Percentiles rank a stretch among this genome's conserved stretches.
Evolutionary conservation across 2,888 invertebrate species (phyloP).

Genomic region (Chouioia cunea): DNA sequence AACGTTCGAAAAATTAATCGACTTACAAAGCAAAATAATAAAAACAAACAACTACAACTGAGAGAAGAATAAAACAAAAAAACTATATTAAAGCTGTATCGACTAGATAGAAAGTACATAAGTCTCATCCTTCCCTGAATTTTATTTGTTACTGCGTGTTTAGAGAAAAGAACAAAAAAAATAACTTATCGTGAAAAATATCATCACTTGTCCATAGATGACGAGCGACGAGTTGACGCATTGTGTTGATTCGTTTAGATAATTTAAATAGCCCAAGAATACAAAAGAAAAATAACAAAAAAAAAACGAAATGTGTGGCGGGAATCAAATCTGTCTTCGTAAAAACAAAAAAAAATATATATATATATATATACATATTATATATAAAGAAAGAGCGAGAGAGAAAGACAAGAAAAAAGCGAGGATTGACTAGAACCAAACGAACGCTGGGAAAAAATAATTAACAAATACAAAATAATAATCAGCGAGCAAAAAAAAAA

Average conservation of each 20-base stretch:
- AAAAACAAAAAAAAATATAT: too few species aligned
- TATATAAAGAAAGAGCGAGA: constrained; percentile 22
- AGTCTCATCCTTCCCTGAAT: constrained; percentile 49
- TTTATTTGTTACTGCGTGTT: constrained; percentile 62
- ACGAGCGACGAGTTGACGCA: constrained; percentile 37
- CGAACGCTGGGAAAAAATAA: constrained; percentile 14
- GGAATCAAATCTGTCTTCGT: constrained; percentile 44
- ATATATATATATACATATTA: constrained; percentile 16
- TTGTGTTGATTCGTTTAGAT: constrained; percentile 40
- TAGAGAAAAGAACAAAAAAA: constrained; percentile 55
- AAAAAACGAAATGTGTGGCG: constrained; percentile 29
- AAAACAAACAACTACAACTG: constrained; percentile 42
- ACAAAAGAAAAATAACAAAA: constrained; percentile 23
- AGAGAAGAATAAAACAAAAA: constrained; percentile 26
- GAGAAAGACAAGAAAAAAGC: constrained; percentile 47
- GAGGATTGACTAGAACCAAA: constrained; percentile 42
- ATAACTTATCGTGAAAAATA: constrained; percentile 46
- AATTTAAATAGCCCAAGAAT: constrained; percentile 30
- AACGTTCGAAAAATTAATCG: constrained; percentile 27
- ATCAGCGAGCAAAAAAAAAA: constrained; percentile 32
- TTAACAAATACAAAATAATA: neutral
- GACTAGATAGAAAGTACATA: constrained; percentile 48
- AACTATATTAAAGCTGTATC: constrained; percentile 17
- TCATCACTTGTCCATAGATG: constrained; percentile 45
- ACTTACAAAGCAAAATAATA: constrained; percentile 42